Base-by-base conservation (phyloP, 2,888 invertebrate genomes). In the Alsophila aescularia region DNA sequence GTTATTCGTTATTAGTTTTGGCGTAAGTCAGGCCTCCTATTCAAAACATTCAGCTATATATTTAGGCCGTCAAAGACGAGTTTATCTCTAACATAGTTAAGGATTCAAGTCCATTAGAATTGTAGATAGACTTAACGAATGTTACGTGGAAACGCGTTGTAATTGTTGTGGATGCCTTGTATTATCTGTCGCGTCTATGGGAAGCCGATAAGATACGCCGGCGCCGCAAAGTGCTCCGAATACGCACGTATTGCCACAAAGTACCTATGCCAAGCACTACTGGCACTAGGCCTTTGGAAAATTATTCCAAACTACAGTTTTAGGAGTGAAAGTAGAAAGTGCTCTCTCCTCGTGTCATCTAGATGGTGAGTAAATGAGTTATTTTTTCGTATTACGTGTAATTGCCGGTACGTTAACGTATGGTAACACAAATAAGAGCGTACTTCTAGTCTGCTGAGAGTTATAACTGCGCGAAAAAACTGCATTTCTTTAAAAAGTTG, bases 291-390 rank as follows among this genome's bases (percentile, higher is more conserved):
- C 77, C 69, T 67, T 67, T 69, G 67, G 67, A 75, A 67, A 71
- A 70, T 67, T 65, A 69, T 70, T 68, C 63, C 67, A 66, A 73
- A 70, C 69, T 60, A 67, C 73, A 63, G 66, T 70, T 72, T 71
- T 79, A 77, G 67, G 72, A 79, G 79, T 76, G 81, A 83, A 81
- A 79, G 77, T 82, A 83, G 79, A 79, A 77, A 82, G 83, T 83
- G 79, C 77, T 52, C 77, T 78, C 77, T 78, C 66, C 69, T 48
- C 58, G 55, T 66, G 74, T 72, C 72, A 69, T 65, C 70, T 70
- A 68, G 62, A 72, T 71, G 79, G 77, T 80, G 71, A 79, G 79
- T 77, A 75, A 73, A 66, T 45, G 44, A 45, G 36, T 45, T 55
- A 14, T 55, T 50, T 50, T 49, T 39, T 47, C 36, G 35, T 32